Evolutionary conservation across 2,113 vertebrate genomes (phyloP).

Genomic region (Athene cunicularia): DNA sequence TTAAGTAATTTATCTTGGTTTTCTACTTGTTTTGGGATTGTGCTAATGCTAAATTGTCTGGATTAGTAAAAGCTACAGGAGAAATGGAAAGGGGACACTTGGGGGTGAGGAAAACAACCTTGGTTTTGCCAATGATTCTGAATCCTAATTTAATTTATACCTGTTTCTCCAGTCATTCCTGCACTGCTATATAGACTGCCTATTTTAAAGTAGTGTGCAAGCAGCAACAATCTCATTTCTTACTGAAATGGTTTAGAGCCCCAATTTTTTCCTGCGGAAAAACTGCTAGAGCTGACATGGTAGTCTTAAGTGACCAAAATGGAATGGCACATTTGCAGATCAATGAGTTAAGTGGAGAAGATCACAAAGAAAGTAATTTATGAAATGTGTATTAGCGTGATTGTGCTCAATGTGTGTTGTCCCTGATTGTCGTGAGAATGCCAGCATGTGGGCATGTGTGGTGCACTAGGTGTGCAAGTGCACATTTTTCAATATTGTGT

Average conservation of each 20-base stretch:
- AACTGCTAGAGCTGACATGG: background rate
- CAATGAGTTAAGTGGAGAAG: background rate
- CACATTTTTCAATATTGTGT: background rate
- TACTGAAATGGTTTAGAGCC: background rate
- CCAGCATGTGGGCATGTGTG: background rate
- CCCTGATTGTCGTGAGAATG: background rate
- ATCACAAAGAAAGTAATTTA: background rate
- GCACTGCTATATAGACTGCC: background rate
- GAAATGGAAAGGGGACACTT: background rate
- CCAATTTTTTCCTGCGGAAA: background rate
- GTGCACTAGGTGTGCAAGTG: background rate
- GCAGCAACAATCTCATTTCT: background rate
- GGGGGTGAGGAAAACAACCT: background rate
- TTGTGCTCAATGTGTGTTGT: background rate
- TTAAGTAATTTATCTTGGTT: background rate
- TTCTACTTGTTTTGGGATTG: background rate
- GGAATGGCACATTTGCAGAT: background rate
- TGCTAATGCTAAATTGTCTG: background rate
- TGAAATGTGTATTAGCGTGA: background rate
- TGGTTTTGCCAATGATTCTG: background rate
- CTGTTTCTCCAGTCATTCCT: background rate
- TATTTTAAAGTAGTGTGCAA: background rate
- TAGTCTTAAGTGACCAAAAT: background rate
- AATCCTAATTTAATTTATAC: background rate
- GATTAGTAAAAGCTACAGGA: background rate